These are phyloP conservation scores for Campodea augens DNA, from an alignment of 1,140 invertebrate species.

Conservation along the genomic window DNA sequence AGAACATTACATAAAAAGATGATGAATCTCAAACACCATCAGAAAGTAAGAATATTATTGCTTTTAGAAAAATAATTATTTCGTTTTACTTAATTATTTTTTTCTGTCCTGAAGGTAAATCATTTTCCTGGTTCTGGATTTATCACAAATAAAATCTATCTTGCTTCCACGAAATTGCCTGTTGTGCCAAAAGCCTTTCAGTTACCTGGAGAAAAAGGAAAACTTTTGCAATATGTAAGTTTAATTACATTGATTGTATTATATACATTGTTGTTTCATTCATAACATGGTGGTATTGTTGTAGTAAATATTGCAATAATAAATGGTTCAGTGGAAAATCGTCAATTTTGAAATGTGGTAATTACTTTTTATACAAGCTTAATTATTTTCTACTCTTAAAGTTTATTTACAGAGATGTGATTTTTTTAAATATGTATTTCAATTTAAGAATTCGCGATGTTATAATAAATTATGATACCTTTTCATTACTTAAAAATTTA, in stretches of 20 bases:
- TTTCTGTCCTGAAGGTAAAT: conserved; percentile 41
- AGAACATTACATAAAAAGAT: conserved; percentile 34
- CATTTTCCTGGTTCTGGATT: conserved; percentile 89
- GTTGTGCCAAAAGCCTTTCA: conserved; percentile 75
- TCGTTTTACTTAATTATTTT: conserved; percentile 3
- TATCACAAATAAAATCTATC: conserved; percentile 83
- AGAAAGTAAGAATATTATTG: conserved; percentile 29
- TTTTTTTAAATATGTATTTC: no score
- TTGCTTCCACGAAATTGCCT: conserved; percentile 53
- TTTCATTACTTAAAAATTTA: no score
- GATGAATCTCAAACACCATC: conserved; percentile 42
- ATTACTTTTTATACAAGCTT: no score
- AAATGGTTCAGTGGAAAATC: no score
- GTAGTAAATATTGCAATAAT: neutral
- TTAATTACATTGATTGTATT: conserved; percentile 2
- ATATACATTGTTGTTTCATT: neutral
- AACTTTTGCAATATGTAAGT: conserved; percentile 49
- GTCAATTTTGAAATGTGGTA: no score
- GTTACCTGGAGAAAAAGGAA: conserved; percentile 52
- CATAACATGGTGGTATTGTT: neutral
- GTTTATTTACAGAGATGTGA: neutral
- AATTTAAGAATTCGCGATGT: no score
- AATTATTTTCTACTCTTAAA: neutral
- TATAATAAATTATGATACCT: no score
- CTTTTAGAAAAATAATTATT: neutral